Conservation (phyloP, 2,113 vertebrate species). For the Bothrops jararaca region DNA sequence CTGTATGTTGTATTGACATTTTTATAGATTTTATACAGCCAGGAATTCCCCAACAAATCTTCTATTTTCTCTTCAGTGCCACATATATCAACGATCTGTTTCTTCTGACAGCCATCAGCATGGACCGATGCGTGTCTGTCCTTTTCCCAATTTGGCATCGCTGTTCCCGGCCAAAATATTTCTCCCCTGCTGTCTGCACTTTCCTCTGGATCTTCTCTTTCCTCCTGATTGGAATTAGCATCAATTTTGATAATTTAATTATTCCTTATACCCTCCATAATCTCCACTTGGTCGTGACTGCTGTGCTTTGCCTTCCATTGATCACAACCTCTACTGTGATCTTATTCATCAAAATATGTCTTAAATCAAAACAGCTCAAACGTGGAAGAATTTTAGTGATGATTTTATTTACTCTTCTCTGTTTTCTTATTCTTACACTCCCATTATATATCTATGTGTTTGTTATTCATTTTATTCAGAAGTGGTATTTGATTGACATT, state of each 20-base stretch:
- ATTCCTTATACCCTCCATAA: no score
- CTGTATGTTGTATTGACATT: background rate
- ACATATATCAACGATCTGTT: background rate
- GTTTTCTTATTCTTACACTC: background rate
- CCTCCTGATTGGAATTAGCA: background rate
- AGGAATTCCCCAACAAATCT: no score
- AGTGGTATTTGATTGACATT: fast-evolving
- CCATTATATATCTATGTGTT: background rate
- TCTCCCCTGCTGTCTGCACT: background rate
- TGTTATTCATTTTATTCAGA: no score
- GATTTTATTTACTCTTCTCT: background rate
- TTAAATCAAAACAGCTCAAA: background rate
- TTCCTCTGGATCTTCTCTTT: background rate
- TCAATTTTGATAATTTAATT: no score
- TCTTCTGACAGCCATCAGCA: background rate
- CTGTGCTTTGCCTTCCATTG: background rate
- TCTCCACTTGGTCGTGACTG: fast-evolving
- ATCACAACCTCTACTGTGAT: background rate
- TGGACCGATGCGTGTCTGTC: background rate
- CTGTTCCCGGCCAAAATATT: background rate
- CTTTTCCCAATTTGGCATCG: background rate
- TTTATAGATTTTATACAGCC: no score
- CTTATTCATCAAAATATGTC: background rate
- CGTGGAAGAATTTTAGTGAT: background rate
- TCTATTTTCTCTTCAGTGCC: background rate